phyloP scores from a whole-genome alignment of 2,113 vertebrate genomes.

The Zapornia atra region DNA sequence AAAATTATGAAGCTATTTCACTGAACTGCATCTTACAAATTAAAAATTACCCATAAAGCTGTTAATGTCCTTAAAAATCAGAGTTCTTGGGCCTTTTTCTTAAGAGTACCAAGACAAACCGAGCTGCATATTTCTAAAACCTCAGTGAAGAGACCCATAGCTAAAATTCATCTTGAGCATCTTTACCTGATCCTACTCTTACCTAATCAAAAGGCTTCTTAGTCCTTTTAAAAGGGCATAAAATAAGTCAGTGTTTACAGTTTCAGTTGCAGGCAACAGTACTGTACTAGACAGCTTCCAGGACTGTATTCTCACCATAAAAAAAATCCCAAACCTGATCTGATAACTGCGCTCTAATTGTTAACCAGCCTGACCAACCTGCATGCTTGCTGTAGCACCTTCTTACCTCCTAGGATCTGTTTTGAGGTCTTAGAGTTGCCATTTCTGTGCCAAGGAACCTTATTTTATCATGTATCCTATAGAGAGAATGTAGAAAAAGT shows the following conservation, averaged over 20 bases:
- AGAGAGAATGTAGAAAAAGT: rapidly evolving
- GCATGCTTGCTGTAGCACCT: neutral
- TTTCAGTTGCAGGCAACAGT: neutral
- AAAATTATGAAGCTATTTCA: neutral
- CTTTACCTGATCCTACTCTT: neutral
- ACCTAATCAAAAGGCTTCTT: neutral
- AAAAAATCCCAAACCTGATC: rapidly evolving
- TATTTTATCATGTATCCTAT: rapidly evolving
- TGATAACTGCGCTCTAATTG: neutral
- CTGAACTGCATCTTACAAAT: neutral
- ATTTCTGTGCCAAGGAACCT: neutral
- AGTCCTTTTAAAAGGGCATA: neutral
- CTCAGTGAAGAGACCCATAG: neutral
- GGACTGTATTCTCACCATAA: neutral
- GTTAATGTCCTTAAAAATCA: neutral
- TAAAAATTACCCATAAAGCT: neutral
- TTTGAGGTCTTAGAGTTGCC: neutral
- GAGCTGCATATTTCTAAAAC: neutral
- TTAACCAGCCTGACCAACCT: neutral
- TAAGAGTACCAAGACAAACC: neutral
- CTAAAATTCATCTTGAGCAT: neutral
- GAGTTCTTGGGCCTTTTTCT: neutral
- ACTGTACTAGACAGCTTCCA: neutral
- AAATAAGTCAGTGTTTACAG: neutral
- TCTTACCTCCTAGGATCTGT: neutral